Evolutionary conservation across 2,113 vertebrate genomes (phyloP), one percentile per base, ranked within the genome.

Genomic region (Catharus bicknelli): DNA sequence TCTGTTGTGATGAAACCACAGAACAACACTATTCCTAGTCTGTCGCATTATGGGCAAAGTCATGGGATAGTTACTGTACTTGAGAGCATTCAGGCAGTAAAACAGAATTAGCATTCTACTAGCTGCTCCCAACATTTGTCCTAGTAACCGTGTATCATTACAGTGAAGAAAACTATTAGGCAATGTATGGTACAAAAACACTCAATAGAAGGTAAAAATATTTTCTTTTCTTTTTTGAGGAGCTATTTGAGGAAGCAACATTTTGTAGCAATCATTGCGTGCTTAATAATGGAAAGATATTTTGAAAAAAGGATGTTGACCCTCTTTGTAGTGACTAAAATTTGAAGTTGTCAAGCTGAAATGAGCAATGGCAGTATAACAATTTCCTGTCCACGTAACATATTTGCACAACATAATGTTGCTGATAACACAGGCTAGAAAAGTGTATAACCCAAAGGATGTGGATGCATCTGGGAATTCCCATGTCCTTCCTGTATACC

Each of bases 351-450:
- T 22, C 55, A 8, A 61, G 32, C 32, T 38, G 47, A 53, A 42
- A 74, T 92, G 86, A 94, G 86, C 77, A 94, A 88, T 51, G 69
- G 47, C 67, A 81, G 32, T 57, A 95, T 34, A 90, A 88, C 59
- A 57, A 50, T 53, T 96, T 96, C 95, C 96, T 94, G 91, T 93
- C 84, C 91, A 95, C 79, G 90, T 92, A 94, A 83, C 40, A 2
- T 34, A 75, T 95, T 96, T 96, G 87, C 95, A 91, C 90, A 96
- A 95, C 25, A 67, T 76, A 59, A 38, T 2, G 23, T 48, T 90
- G 57, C 78, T 80, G 94, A 93, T 94, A 90, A 45, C 2, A 0
- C 40, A 50, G n/a, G 45, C 74, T 70, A 55, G 20, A n/a, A 67
- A 64, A 91, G 29, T 3, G 16, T 63, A 70, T 32, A 94, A 74